Conservation (phyloP, 2,797 vertebrate genomes). For the Tamandua tetradactyla region DNA sequence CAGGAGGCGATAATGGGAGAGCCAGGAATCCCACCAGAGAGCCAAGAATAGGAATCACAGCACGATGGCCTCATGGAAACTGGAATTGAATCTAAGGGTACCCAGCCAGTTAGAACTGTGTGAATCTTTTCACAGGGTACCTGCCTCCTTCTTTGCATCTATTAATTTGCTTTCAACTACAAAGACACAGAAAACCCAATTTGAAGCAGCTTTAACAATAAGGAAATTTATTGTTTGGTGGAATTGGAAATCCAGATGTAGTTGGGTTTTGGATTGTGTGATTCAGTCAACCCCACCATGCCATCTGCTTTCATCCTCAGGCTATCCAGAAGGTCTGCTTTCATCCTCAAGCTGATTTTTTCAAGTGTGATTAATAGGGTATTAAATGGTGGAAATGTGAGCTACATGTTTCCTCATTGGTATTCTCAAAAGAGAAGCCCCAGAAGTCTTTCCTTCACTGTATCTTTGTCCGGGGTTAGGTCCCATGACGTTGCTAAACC, state of each 20-base stretch:
- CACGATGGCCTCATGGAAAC: background rate
- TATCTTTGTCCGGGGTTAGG: background rate
- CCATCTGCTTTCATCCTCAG: background rate
- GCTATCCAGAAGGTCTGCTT: background rate
- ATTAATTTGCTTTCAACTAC: background rate
- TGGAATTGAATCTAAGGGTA: background rate
- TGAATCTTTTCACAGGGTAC: background rate
- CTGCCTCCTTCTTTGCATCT: background rate
- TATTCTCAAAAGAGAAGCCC: constrained; percentile 3
- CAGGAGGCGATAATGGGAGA: background rate
- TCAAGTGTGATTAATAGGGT: background rate
- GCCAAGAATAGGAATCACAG: background rate
- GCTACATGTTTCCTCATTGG: background rate
- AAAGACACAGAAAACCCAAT: background rate
- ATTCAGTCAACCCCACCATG: background rate
- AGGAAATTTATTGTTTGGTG: background rate
- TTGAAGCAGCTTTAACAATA: background rate
- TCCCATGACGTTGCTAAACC: background rate
- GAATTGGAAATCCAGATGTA: background rate
- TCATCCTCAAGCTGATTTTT: background rate
- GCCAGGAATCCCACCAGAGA: background rate
- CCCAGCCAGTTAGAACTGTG: background rate
- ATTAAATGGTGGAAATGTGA: background rate
- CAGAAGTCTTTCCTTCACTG: background rate
- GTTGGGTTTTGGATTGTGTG: background rate